A percentile compares a stretch with the other conserved stretches of the same genome.
Evolutionary conservation across 2,113 vertebrate species (phyloP).

Genomic region (Todiramphus chloris): DNA sequence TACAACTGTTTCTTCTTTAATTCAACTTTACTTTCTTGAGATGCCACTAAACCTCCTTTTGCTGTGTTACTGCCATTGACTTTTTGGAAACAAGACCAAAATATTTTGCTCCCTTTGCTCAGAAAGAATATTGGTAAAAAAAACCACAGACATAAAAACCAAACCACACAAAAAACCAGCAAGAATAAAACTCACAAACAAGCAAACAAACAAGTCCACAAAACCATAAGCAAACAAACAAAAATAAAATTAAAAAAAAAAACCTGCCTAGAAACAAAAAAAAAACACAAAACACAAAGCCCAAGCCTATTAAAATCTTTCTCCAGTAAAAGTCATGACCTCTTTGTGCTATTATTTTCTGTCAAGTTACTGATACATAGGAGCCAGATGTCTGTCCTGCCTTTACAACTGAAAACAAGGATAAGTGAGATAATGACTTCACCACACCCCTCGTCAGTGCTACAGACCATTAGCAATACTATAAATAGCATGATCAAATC

Average conservation of each 20-base stretch:
- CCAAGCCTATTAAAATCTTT: background rate
- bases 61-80: background rate
- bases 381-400: background rate
- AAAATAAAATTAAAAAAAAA: too few relatives aligned
- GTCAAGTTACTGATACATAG: background rate
- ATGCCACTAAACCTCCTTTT: background rate
- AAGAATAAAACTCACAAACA: too few relatives aligned
- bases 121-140: background rate
- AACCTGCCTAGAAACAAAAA: too few relatives aligned
- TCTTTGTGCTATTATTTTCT: background rate
- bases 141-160: background rate
- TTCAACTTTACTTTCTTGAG: background rate
- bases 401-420: background rate
- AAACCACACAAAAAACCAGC: too few relatives aligned
- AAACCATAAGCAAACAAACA: too few relatives aligned
- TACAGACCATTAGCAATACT: constrained; percentile 34
- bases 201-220: too few relatives aligned
- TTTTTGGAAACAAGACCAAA: background rate
- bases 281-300: background rate
- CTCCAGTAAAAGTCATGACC: background rate
- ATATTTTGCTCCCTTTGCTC: background rate
- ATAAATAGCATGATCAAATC: constrained; percentile 50
- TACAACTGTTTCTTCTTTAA: background rate
- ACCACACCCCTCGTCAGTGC: constrained; percentile 9
- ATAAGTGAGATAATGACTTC: background rate